Conservation (phyloP, 1,140 invertebrate genomes). For the Whitmania pigra region DNA sequence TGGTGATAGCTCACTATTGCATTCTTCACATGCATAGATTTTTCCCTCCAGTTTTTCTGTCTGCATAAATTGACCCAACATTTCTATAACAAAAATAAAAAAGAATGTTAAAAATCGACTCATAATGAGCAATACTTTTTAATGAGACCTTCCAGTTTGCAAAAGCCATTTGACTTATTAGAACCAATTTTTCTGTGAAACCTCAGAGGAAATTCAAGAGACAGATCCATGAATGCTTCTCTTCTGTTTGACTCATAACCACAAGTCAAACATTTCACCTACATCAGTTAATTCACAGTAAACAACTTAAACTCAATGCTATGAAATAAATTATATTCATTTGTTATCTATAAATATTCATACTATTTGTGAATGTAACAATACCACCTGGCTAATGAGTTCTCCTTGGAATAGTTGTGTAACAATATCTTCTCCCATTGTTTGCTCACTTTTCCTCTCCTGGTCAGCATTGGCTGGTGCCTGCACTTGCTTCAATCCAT, state of each 20-base stretch:
- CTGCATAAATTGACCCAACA: slow-evolving; percentile 36
- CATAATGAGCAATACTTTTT: background rate
- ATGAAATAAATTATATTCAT: no score
- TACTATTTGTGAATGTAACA: background rate
- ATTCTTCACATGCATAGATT: slow-evolving; percentile 36
- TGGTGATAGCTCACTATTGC: slow-evolving; percentile 31
- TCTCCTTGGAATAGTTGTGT: slow-evolving; percentile 33
- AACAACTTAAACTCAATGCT: no score
- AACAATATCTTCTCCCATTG: slow-evolving; percentile 26
- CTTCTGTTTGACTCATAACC: slow-evolving; percentile 29
- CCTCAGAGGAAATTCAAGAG: slow-evolving; percentile 37
- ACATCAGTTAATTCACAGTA: slow-evolving; percentile 15
- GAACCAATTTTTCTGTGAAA: slow-evolving; percentile 29
- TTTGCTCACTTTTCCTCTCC: no score
- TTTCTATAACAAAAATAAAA: slow-evolving; percentile 31
- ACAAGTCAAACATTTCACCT: slow-evolving; percentile 36
- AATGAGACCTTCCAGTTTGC: slow-evolving; percentile 21
- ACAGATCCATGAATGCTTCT: slow-evolving; percentile 37
- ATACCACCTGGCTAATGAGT: slow-evolving; percentile 32
- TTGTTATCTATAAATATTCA: no score
- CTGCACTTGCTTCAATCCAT: background rate
- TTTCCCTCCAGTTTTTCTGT: slow-evolving; percentile 34
- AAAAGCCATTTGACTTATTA: slow-evolving; percentile 11
- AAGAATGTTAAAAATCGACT: background rate
- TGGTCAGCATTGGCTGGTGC: background rate